Evolutionary conservation across 2,113 vertebrate genomes (phyloP).

Genomic region (Steatornis caripensis): DNA sequence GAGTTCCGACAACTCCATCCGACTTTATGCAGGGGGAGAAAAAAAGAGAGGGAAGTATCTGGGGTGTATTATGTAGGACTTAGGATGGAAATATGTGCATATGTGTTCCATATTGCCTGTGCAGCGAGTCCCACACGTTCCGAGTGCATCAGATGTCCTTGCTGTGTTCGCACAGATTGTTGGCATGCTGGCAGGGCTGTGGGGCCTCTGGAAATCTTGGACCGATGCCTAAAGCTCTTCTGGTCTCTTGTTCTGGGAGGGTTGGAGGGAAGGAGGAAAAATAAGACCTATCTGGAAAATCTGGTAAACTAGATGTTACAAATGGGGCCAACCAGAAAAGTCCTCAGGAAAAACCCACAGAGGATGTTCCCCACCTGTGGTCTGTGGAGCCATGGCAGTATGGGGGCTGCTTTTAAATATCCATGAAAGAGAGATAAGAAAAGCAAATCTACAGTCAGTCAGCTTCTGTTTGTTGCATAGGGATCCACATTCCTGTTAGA

Average conservation of each 20-base stretch:
- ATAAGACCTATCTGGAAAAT: neutral
- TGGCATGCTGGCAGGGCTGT: neutral
- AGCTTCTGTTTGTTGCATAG: neutral
- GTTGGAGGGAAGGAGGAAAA: neutral
- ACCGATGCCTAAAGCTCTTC: neutral
- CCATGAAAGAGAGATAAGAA: neutral
- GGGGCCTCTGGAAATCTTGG: slow-evolving; percentile 25
- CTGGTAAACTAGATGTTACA: neutral
- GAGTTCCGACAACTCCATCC: neutral
- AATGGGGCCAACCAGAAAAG: neutral
- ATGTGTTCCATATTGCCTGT: neutral
- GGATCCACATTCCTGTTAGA: neutral
- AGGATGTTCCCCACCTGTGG: neutral
- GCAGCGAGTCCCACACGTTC: neutral
- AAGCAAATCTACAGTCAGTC: neutral
- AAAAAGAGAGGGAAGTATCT: neutral
- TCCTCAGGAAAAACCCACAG: neutral
- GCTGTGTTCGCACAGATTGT: neutral
- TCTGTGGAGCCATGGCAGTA: neutral
- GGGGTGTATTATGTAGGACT: neutral
- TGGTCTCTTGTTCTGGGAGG: neutral
- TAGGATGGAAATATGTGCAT: slow-evolving; percentile 9
- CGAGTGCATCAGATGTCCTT: neutral
- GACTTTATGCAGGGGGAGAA: neutral
- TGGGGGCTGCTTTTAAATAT: neutral